These are phyloP conservation scores for Drosophila equinoxialis DNA, from an alignment of 1,140 invertebrate species.

Conservation along the genomic window DNA sequence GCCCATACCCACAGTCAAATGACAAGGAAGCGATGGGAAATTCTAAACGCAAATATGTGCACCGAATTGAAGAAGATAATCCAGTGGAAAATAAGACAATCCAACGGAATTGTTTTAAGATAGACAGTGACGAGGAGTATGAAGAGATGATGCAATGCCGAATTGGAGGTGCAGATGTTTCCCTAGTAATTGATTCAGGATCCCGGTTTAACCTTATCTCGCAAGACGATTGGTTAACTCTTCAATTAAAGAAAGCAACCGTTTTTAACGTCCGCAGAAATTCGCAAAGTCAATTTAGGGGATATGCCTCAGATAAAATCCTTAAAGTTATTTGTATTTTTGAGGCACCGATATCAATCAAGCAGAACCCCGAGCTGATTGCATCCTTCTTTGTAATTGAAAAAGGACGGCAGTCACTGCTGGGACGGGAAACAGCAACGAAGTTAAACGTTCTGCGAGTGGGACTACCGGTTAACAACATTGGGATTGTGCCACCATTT, in stretches of 20 bases:
- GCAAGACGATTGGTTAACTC: slow-evolving; percentile 8
- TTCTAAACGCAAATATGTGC: background rate
- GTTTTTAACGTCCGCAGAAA: slow-evolving; percentile 12
- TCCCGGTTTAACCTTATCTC: slow-evolving; percentile 15
- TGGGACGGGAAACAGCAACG: too few species aligned
- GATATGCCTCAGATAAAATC: too few species aligned
- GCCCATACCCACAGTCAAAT: background rate
- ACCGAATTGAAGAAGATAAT: background rate
- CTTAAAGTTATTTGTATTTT: too few species aligned
- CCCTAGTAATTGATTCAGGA: slow-evolving; percentile 23
- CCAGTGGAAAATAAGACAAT: background rate
- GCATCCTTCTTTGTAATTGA: slow-evolving; percentile 25
- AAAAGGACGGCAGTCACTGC: slow-evolving; percentile 14
- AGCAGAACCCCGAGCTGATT: slow-evolving; percentile 16
- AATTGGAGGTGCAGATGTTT: slow-evolving; percentile 9
- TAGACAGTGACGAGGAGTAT: slow-evolving; percentile 4
- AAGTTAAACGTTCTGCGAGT: slow-evolving; percentile 22
- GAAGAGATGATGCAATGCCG: slow-evolving; percentile 20
- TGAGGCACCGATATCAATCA: slow-evolving; percentile 15
- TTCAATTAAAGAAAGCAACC: slow-evolving; percentile 13
- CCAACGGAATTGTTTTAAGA: slow-evolving; percentile 6
- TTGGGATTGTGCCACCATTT: slow-evolving; percentile 14
- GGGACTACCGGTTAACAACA: slow-evolving; percentile 16
- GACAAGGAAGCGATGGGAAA: background rate
- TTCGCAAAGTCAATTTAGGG: background rate